Evolutionary conservation across 2,113 vertebrate genomes (phyloP).

Genomic region (Dipodomys stephensi): DNA sequence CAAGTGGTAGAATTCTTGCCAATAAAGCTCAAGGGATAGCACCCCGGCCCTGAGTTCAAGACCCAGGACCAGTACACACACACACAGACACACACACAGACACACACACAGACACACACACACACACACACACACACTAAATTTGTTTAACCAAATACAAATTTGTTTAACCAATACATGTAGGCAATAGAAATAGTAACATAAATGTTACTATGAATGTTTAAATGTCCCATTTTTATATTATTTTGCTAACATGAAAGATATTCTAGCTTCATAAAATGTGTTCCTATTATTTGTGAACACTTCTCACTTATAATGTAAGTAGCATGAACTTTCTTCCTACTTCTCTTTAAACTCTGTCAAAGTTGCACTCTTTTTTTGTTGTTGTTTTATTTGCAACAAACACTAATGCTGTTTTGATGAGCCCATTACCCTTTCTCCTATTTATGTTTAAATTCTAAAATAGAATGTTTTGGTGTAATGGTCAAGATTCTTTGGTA

Average conservation of each 20-base stretch:
- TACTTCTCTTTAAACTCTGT: not conserved
- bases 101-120: no score
- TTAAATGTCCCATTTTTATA: not conserved
- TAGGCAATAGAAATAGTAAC: not conserved
- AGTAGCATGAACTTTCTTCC: not conserved
- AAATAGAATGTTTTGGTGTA: constrained; percentile 37
- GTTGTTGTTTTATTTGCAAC: not conserved
- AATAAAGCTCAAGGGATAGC: no score
- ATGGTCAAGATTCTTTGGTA: constrained; percentile 25
- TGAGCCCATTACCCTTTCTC: not conserved
- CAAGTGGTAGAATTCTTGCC: no score
- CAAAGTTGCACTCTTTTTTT: not conserved
- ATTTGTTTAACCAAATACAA: no score
- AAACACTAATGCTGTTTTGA: not conserved
- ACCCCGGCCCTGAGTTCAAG: no score
- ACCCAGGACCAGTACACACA: no score
- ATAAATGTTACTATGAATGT: not conserved
- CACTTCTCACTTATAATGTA: not conserved
- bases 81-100: no score
- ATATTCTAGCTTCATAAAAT: not conserved
- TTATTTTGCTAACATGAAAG: constrained; percentile 15
- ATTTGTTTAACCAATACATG: not conserved
- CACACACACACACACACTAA: no score
- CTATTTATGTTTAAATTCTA: constrained; percentile 12
- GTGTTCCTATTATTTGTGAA: not conserved